Conservation (phyloP, 2,888 invertebrate genomes). For the Lymantria monacha region DNA sequence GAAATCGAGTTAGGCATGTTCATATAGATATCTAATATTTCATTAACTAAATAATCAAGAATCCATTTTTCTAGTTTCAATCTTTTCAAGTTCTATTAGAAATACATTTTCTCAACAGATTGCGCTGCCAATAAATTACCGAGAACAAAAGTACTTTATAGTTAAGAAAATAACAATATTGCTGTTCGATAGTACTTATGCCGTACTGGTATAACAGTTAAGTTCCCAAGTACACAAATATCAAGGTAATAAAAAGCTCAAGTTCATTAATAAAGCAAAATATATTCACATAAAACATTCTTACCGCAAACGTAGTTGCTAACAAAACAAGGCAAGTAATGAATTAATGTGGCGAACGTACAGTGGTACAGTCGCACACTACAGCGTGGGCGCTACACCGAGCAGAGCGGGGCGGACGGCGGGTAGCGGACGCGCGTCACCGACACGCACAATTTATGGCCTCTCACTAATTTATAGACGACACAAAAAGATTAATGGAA, state of each 20-base stretch:
- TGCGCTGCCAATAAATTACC: too few species aligned
- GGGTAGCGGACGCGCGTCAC: constrained; percentile 48
- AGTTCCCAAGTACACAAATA: not conserved
- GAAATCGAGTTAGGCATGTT: too few species aligned
- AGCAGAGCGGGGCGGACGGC: constrained; percentile 41
- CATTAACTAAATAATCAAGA: too few species aligned
- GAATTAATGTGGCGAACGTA: constrained; percentile 34
- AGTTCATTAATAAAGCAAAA: constrained; percentile 18
- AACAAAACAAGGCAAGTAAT: constrained; percentile 31
- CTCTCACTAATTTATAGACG: constrained; percentile 62
- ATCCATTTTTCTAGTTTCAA: too few species aligned
- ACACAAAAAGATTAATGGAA: constrained; percentile 57
- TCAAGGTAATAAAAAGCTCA: constrained; percentile 2
- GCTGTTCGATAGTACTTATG: too few species aligned
- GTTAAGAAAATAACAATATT: too few species aligned
- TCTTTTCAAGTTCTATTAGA: too few species aligned
- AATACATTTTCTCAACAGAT: too few species aligned
- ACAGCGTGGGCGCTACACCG: constrained; percentile 3
- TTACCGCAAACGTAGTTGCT: constrained; percentile 23
- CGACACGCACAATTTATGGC: constrained; percentile 63
- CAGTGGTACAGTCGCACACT: constrained; percentile 19
- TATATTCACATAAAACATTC: constrained; percentile 17
- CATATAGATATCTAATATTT: too few species aligned
- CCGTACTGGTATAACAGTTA: not conserved
- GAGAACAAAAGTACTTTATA: too few species aligned